Evolutionary conservation across 1,140 invertebrate species (phyloP), one percentile per base, ranked within the genome.

Genomic region (Drosophila biarmipes): DNA sequence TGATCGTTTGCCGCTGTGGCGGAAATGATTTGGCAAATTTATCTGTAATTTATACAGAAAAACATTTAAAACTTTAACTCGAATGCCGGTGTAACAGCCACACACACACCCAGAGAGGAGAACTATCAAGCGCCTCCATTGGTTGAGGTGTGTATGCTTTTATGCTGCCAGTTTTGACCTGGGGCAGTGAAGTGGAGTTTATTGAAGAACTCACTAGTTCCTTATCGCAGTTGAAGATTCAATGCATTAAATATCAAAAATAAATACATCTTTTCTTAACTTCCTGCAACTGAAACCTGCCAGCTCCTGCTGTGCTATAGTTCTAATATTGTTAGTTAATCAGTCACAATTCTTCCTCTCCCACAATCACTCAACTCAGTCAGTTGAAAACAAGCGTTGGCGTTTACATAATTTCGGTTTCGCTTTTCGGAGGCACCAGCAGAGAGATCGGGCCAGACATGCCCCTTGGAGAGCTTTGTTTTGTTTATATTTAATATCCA

Each of bases 401-500:
- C 35, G 6, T 54, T 73, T 63, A 63, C 49, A 55, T 21, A 73
- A 74, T 37, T 40, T 38, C 19, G 21, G 43, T 73, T 63, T 49
- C n/a, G 31, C 48, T 31, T 72, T 71, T 51, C 34, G 51, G 35
- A 53, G 51, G 45, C 38, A 19, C 37, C 27, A 15, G 8, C 35
- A 19, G 29, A 7, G 29, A 31, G 29, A 37, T n/a, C 11, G 35
- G 3, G 7, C 38, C 3, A 19, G 19, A 17, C 27, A 43, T 34
- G 11, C 19, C 21, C 21, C n/a, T 2, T n/a, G 19, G 3, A 38
- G 40, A 35, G 17, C 35, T 58, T 73, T 80, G 75, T 59, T 74
- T 73, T 78, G 56, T 75, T 86, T 81, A 59, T 87, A 73, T 81
- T 86, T 87, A 74, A 81, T 86, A 81, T 78, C 78, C 82, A 87